Conservation (phyloP, 2,888 invertebrate genomes). For the Rosalia funebris region DNA sequence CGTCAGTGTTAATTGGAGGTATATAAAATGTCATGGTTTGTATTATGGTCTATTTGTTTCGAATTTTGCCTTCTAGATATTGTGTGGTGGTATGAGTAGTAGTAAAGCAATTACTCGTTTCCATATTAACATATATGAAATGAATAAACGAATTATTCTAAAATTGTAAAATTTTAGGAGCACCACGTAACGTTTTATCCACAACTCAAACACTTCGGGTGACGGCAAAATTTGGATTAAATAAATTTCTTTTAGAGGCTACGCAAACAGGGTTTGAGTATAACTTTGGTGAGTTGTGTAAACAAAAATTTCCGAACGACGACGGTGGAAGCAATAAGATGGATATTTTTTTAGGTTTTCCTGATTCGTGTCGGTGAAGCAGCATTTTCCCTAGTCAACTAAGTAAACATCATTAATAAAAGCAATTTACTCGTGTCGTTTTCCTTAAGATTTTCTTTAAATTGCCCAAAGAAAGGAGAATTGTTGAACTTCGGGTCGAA, state of each 20-base stretch:
- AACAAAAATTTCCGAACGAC: conserved; percentile 16
- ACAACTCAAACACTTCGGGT: not conserved
- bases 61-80: no score
- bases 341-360: conserved; percentile 31
- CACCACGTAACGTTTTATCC: not conserved
- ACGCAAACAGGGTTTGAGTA: conserved; percentile 1
- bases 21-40: no score
- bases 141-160: no score
- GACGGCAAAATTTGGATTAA: conserved; percentile 6
- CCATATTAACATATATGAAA: no score
- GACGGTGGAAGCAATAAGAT: not conserved
- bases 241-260: conserved; percentile 5
- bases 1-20: no score
- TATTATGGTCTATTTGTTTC: no score
- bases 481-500: conserved; percentile 37
- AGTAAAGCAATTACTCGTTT: no score
- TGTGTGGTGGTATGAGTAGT: no score
- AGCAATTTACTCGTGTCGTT: conserved; percentile 60
- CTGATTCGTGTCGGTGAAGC: conserved; percentile 36
- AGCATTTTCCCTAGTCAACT: conserved; percentile 38
- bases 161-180: not conserved
- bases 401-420: conserved; percentile 64
- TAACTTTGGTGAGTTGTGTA: conserved; percentile 9
- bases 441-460: conserved; percentile 57
- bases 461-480: conserved; percentile 49